Evolutionary conservation across 2,888 invertebrate genomes (phyloP).

Genomic region (Lithophane semibrunnea): DNA sequence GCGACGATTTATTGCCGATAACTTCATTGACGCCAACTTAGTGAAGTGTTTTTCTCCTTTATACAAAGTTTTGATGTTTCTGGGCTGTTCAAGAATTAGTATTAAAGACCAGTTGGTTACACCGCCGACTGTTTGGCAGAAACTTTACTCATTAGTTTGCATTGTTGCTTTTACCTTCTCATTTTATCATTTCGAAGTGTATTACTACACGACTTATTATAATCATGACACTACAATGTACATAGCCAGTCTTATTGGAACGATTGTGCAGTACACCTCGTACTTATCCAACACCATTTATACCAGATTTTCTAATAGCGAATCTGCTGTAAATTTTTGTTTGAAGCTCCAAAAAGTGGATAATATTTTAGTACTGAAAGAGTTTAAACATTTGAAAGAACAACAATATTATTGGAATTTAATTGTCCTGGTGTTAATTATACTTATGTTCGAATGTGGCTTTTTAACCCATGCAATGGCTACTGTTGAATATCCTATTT

Average conservation of each 20-base stretch:
- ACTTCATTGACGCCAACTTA: slow-evolving; percentile 44
- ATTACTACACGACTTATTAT: slow-evolving; percentile 59
- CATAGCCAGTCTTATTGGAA: slow-evolving; percentile 40
- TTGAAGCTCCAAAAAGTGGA: slow-evolving; percentile 68
- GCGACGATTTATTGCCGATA: not conserved
- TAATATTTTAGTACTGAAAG: slow-evolving; percentile 56
- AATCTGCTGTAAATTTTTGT: slow-evolving; percentile 17
- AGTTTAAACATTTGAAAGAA: slow-evolving; percentile 52
- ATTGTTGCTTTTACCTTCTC: slow-evolving; percentile 61
- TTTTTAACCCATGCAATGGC: slow-evolving; percentile 47
- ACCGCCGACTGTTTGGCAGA: slow-evolving; percentile 51
- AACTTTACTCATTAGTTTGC: slow-evolving; percentile 68
- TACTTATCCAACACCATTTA: slow-evolving; percentile 62
- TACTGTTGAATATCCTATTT: slow-evolving; percentile 57
- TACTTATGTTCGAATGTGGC: slow-evolving; percentile 56
- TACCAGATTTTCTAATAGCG: slow-evolving; percentile 61
- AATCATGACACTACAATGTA: slow-evolving; percentile 49
- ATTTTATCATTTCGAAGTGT: slow-evolving; percentile 42
- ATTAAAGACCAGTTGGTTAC: slow-evolving; percentile 63
- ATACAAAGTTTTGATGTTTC: slow-evolving; percentile 59
- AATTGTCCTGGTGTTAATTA: slow-evolving; percentile 41
- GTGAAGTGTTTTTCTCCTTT: slow-evolving; percentile 67
- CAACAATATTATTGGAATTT: slow-evolving; percentile 59
- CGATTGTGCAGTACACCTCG: slow-evolving; percentile 54
- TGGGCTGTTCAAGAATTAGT: slow-evolving; percentile 65